Percentiles rank a stretch among this genome's conserved stretches.
Conservation (phyloP, 2,888 invertebrate genomes). For the Platycnemis pennipes region DNA sequence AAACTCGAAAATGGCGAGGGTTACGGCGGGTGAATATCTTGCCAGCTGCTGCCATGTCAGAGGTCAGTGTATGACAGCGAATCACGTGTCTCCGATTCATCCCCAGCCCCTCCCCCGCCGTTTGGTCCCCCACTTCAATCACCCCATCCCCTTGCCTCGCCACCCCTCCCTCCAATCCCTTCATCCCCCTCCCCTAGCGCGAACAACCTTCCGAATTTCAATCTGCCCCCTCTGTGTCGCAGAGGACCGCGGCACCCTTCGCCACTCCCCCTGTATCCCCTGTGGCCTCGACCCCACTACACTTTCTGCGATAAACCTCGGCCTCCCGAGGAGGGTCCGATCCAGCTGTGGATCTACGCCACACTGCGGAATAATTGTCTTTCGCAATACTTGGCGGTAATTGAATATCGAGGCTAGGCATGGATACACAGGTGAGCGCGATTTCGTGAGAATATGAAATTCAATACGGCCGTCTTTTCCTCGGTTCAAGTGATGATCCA, state of each 20-base stretch:
- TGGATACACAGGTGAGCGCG: too few species aligned
- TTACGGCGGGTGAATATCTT: neutral
- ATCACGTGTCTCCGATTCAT: conserved; percentile 18
- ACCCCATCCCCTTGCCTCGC: neutral
- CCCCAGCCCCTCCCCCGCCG: neutral
- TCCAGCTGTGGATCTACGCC: too few species aligned
- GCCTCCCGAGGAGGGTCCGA: neutral
- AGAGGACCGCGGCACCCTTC: neutral
- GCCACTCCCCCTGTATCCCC: neutral
- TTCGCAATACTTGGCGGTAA: too few species aligned
- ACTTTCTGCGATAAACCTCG: neutral
- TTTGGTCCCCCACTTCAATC: neutral
- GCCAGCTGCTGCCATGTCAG: conserved; percentile 2
- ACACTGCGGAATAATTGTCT: too few species aligned
- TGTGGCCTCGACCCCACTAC: neutral
- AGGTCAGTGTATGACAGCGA: conserved; percentile 18
- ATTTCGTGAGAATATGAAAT: too few species aligned
- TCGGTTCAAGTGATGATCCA: too few species aligned
- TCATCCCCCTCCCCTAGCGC: neutral
- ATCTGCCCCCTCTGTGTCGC: neutral
- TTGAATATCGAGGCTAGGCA: too few species aligned
- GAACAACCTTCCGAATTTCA: neutral
- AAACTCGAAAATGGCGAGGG: conserved; percentile 3
- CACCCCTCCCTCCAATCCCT: neutral
- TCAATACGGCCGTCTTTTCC: too few species aligned